phyloP scores from a whole-genome alignment of 2,113 vertebrate species.

The Mus pahari region DNA sequence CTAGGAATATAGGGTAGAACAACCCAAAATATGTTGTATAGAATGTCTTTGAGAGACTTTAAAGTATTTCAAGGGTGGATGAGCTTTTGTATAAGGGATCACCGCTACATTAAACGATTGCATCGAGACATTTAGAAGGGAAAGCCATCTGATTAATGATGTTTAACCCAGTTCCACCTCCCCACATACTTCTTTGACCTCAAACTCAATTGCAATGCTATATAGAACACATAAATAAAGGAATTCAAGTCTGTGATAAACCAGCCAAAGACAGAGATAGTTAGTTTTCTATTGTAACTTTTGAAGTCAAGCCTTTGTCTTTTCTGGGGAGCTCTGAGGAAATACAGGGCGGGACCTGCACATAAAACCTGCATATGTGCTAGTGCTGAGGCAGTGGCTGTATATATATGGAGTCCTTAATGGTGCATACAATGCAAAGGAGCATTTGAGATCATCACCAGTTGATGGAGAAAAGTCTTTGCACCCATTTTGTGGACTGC shows the following conservation, averaged over 20 bases:
- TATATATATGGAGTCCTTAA: background rate
- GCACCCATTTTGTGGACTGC: background rate
- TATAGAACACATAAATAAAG: background rate
- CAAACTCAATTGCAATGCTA: background rate
- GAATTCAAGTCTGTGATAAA: constrained; percentile 23
- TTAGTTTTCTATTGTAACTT: background rate
- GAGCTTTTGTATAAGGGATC: constrained; percentile 6
- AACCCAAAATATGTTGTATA: constrained; percentile 34
- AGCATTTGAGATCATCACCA: constrained; percentile 1
- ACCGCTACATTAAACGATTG: background rate
- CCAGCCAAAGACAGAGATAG: background rate
- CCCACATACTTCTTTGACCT: background rate
- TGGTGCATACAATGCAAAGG: constrained; percentile 36
- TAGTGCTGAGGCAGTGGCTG: background rate
- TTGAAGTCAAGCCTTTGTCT: background rate
- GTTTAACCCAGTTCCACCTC: background rate
- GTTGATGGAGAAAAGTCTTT: background rate
- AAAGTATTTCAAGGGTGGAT: constrained; percentile 10
- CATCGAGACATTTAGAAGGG: background rate
- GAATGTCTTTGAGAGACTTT: constrained; percentile 3
- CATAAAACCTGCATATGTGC: background rate
- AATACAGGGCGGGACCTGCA: background rate
- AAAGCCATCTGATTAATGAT: constrained; percentile 16
- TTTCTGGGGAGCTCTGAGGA: background rate
- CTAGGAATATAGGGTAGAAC: constrained; percentile 22